phyloP scores from a whole-genome alignment of 1,140 invertebrate genomes.

The Aphidius gifuensis region DNA sequence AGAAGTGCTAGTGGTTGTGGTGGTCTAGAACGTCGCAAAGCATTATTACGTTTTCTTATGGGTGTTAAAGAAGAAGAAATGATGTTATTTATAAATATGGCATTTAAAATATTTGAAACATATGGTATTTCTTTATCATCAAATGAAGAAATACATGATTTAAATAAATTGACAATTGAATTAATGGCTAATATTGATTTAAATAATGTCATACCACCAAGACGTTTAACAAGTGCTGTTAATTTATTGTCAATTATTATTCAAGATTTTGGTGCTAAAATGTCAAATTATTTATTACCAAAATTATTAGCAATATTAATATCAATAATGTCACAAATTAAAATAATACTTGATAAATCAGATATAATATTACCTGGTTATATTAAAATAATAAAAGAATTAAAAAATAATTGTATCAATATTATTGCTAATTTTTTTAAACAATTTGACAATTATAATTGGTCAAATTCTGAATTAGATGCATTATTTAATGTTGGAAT shows the following conservation, averaged over 20 bases:
- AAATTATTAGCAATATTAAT: slow-evolving; percentile 72
- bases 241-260: slow-evolving; percentile 77
- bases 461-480: slow-evolving; percentile 69
- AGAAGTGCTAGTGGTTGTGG: slow-evolving; percentile 71
- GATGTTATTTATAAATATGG: slow-evolving; percentile 75
- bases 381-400: slow-evolving; percentile 64
- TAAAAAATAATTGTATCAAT: slow-evolving; percentile 61
- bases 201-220: slow-evolving; percentile 65
- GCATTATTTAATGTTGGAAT: slow-evolving; percentile 75
- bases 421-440: slow-evolving; percentile 72
- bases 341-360: slow-evolving; percentile 58
- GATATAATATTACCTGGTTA: slow-evolving; percentile 63
- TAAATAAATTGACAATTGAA: slow-evolving; percentile 48
- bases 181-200: slow-evolving; percentile 58
- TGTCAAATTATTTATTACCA: slow-evolving; percentile 65
- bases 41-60: slow-evolving; percentile 81
- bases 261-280: slow-evolving; percentile 80
- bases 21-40: slow-evolving; percentile 68
- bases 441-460: slow-evolving; percentile 74
- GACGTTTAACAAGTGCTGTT: slow-evolving; percentile 70
- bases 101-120: slow-evolving; percentile 71
- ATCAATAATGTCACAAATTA: slow-evolving; percentile 64
- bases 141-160: slow-evolving; percentile 37
- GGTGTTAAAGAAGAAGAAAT: slow-evolving; percentile 78
- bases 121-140: slow-evolving; percentile 58